Conservation (phyloP, 2,113 vertebrate species). For the Xyrauchen texanus region DNA sequence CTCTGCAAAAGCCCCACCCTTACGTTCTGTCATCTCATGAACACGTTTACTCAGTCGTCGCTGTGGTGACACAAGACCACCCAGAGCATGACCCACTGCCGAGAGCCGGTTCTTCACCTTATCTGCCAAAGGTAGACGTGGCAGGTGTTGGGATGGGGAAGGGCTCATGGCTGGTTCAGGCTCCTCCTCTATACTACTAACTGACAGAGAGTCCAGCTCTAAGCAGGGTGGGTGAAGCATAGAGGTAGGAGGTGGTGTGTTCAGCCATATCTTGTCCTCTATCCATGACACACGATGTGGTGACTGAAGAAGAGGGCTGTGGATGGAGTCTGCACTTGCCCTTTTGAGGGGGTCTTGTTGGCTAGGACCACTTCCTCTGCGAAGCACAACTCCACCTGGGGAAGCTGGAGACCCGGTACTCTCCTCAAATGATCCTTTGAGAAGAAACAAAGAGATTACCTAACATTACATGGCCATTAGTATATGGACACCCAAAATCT, state of each 20-base stretch:
- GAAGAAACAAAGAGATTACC: background rate
- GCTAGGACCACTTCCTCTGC: conserved; percentile 58
- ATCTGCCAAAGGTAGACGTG: conserved; percentile 65
- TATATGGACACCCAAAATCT: no score
- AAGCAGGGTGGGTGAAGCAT: conserved; percentile 59
- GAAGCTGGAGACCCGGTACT: conserved; percentile 10
- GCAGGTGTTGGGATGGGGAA: background rate
- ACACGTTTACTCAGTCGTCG: conserved; percentile 74
- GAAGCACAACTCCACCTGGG: conserved; percentile 60
- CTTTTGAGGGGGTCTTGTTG: background rate
- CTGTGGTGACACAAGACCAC: conserved; percentile 71
- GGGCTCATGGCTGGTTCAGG: conserved; percentile 56
- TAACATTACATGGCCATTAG: no score
- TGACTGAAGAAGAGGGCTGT: conserved; percentile 57
- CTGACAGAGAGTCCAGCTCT: conserved; percentile 71
- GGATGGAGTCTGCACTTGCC: conserved; percentile 43
- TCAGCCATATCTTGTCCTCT: conserved; percentile 72
- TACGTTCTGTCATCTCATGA: conserved; percentile 75
- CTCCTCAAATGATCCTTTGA: conserved; percentile 19
- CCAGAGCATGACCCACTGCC: conserved; percentile 61
- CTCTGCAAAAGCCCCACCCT: conserved; percentile 67
- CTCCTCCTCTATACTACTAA: conserved; percentile 82
- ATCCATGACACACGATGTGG: conserved; percentile 86
- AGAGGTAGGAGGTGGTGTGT: conserved; percentile 55
- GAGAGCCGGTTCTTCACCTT: conserved; percentile 79